Percentiles rank a stretch among this genome's conserved stretches.
Evolutionary conservation across 2,797 vertebrate species (phyloP).

Genomic region (Microctenopoma lineatum): DNA sequence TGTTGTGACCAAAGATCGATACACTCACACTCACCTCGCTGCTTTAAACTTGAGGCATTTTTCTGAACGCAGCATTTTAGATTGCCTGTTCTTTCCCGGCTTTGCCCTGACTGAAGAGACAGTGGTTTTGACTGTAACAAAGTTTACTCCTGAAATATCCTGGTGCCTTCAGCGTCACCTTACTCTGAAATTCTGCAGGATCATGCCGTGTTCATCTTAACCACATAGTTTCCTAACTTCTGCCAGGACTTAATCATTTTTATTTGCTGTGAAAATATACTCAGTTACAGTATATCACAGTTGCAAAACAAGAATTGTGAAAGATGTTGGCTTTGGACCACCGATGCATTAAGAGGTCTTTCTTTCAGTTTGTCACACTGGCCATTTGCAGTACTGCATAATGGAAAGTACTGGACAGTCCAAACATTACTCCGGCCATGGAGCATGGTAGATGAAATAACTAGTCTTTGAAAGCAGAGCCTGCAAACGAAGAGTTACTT

Average conservation of each 20-base stretch:
- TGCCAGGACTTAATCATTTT: neutral
- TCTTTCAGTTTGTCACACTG: neutral
- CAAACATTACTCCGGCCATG: neutral
- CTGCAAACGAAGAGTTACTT: too few relatives aligned
- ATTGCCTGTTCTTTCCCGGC: constrained; percentile 58
- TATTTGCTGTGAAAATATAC: too few relatives aligned
- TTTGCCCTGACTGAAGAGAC: constrained; percentile 48
- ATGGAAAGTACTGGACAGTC: neutral
- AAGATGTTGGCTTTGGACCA: neutral
- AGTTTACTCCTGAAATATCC: constrained; percentile 46
- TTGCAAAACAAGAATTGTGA: neutral
- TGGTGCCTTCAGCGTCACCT: constrained; percentile 19
- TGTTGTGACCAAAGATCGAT: constrained; percentile 81
- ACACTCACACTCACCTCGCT: constrained; percentile 48
- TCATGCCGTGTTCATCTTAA: neutral
- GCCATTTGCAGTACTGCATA: neutral
- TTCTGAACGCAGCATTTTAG: constrained; percentile 69
- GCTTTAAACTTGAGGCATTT: constrained; percentile 65
- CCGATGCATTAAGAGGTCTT: neutral
- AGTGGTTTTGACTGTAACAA: constrained; percentile 40
- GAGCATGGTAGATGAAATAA: neutral
- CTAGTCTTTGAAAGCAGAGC: neutral
- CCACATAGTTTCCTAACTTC: neutral
- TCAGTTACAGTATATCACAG: too few relatives aligned
- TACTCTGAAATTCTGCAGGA: constrained; percentile 15